phyloP scores from a whole-genome alignment of 2,797 vertebrate species.

The Danio kyathit region DNA sequence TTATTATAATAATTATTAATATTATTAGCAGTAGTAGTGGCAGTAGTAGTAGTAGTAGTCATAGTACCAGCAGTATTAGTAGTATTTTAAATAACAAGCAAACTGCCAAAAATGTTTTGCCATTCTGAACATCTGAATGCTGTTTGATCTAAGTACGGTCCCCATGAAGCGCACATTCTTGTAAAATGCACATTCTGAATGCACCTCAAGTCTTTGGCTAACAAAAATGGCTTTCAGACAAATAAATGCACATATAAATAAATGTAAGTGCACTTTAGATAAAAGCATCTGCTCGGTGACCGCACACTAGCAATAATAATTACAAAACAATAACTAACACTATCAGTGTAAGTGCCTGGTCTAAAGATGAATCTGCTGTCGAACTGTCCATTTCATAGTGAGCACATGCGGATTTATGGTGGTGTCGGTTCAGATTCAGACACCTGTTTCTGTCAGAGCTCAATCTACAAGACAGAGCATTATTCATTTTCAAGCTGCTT shows the following conservation, averaged over 20 bases:
- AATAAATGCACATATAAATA: background rate
- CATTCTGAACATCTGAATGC: background rate
- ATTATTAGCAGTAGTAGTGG: too few species aligned
- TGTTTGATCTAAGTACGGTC: background rate
- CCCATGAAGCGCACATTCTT: background rate
- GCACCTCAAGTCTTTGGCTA: background rate
- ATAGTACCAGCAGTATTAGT: too few species aligned
- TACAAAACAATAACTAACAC: conserved; percentile 1
- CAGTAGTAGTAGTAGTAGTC: too few species aligned
- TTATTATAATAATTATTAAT: too few species aligned
- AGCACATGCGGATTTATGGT: conserved; percentile 5
- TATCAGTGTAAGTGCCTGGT: background rate
- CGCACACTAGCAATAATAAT: conserved; percentile 8
- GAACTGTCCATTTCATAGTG: conserved; percentile 1
- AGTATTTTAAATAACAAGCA: too few species aligned
- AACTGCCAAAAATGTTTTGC: background rate
- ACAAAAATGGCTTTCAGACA: background rate
- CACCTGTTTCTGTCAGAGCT: conserved; percentile 23
- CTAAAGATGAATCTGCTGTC: background rate
- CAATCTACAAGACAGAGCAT: conserved; percentile 21
- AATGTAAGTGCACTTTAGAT: conserved; percentile 3
- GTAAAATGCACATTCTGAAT: background rate
- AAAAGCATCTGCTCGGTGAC: background rate
- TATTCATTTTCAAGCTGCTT: conserved; percentile 46
- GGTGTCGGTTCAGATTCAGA: conserved; percentile 23